Evolutionary conservation across 1,140 invertebrate species (phyloP).

Genomic region (Berghia stephanieae): DNA sequence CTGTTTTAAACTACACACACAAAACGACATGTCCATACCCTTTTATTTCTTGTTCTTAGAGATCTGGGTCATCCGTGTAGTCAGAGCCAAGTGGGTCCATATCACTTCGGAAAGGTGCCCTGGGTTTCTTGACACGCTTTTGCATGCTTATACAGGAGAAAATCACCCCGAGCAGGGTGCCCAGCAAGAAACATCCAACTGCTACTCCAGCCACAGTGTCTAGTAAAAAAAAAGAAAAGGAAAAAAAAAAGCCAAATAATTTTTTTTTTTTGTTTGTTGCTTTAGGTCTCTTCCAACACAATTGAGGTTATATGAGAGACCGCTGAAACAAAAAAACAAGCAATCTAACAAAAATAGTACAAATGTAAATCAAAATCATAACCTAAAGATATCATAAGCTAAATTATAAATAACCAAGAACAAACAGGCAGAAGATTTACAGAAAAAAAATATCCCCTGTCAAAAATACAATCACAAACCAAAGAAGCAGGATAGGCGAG

Average conservation of each 20-base stretch:
- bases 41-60: too few relatives aligned
- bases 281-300: background rate
- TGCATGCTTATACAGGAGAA: conserved; percentile 40
- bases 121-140: conserved; percentile 19
- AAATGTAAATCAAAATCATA: background rate
- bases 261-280: background rate
- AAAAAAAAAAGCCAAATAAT: conserved; percentile 3
- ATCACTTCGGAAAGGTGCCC: conserved; percentile 45
- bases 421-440: too few relatives aligned
- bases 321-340: background rate
- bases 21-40: too few relatives aligned
- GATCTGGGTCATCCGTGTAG: too few relatives aligned
- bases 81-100: too few relatives aligned
- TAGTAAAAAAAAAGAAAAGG: conserved; percentile 23
- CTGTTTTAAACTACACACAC: too few relatives aligned
- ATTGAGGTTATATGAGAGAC: background rate
- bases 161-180: conserved; percentile 40
- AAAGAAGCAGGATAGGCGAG: too few relatives aligned
- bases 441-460: too few relatives aligned
- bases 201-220: conserved; percentile 44
- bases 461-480: too few relatives aligned
- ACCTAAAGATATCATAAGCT: background rate
- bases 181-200: conserved; percentile 46
- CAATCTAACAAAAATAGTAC: background rate
- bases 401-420: background rate